Evolutionary conservation across 35 echinoderm and acorn worm species (phyloP).

Genomic region (Acanthaster planci): DNA sequence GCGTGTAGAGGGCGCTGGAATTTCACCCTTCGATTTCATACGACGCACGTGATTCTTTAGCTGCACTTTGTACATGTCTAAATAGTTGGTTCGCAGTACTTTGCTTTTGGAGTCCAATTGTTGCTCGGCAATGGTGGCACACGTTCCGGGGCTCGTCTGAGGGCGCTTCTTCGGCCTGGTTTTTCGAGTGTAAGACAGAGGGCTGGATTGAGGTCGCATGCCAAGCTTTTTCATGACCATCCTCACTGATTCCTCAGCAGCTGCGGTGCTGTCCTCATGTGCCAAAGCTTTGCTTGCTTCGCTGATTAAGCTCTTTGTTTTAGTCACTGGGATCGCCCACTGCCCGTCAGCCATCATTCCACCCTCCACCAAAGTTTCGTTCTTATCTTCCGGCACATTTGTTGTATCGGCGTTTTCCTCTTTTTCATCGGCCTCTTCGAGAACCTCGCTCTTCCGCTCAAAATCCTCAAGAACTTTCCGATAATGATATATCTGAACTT

Average conservation of each 20-base stretch:
- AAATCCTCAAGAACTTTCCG: slow-evolving; percentile 21
- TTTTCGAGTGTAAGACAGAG: neutral
- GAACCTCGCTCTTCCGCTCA: neutral
- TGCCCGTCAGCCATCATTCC: neutral
- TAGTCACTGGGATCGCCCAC: neutral
- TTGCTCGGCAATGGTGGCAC: slow-evolving; percentile 30
- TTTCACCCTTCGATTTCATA: slow-evolving; percentile 42
- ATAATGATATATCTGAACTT: slow-evolving; percentile 68
- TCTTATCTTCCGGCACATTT: neutral
- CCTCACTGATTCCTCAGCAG: slow-evolving; percentile 9
- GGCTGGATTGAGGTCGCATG: slow-evolving; percentile 49
- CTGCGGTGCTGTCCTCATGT: neutral
- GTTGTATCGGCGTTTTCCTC: neutral
- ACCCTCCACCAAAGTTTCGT: neutral
- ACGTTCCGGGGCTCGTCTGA: slow-evolving; percentile 24
- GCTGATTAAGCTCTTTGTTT: neutral
- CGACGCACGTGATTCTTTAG: slow-evolving; percentile 55
- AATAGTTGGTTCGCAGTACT: slow-evolving; percentile 36
- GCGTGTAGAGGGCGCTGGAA: slow-evolving; percentile 22
- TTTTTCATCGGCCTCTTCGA: neutral
- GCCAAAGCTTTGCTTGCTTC: neutral
- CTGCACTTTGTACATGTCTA: slow-evolving; percentile 71
- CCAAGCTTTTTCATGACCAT: neutral
- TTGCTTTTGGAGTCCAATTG: slow-evolving; percentile 49
- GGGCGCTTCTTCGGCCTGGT: slow-evolving; percentile 31